Conservation (phyloP, 1,140 invertebrate species). For the Drosophila albomicans region DNA sequence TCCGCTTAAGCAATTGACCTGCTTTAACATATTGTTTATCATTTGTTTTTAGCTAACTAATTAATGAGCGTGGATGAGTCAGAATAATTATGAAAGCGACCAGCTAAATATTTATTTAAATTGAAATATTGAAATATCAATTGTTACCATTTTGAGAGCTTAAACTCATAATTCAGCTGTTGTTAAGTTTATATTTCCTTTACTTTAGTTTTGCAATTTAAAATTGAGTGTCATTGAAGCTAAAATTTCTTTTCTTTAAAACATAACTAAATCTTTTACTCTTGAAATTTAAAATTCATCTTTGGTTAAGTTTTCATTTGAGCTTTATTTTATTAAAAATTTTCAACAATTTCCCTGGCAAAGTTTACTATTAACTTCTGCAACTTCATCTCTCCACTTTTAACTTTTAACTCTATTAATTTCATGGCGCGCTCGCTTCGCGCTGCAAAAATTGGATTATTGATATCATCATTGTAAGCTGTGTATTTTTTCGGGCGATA, state of each 20-base stretch:
- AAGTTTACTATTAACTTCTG: not conserved
- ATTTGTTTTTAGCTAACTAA: slow-evolving; percentile 34
- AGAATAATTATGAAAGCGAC: not conserved
- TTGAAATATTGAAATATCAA: not conserved
- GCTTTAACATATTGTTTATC: slow-evolving; percentile 20
- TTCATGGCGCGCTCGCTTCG: not conserved
- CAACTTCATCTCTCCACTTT: not conserved
- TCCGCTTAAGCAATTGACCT: slow-evolving; percentile 44
- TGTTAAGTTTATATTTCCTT: no score
- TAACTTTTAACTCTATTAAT: not conserved
- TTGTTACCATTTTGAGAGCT: no score
- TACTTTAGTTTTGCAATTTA: no score
- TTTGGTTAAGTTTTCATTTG: not conserved
- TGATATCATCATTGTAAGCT: slow-evolving; percentile 73
- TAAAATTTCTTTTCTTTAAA: no score
- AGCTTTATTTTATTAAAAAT: not conserved
- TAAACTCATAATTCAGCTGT: no score
- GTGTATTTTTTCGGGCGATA: slow-evolving; percentile 19
- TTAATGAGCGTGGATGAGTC: slow-evolving; percentile 19
- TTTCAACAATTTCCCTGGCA: not conserved
- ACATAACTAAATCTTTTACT: no score
- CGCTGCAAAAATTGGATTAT: slow-evolving; percentile 69
- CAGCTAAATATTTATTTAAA: slow-evolving; percentile 34
- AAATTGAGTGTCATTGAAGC: no score
- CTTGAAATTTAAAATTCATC: no score